A percentile compares a stretch with the other conserved stretches of the same genome.
Conservation (phyloP, 2,797 vertebrate species). For the Anabas testudineus region DNA sequence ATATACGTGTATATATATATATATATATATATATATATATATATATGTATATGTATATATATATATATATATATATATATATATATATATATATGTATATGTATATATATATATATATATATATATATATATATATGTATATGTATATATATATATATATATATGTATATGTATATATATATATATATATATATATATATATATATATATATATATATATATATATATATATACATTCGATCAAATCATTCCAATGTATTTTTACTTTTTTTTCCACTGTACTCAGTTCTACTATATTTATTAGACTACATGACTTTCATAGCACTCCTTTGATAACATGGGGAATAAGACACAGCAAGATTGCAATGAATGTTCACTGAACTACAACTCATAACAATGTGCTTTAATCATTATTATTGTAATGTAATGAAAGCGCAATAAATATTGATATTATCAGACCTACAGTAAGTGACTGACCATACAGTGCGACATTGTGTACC, state of each 20-base stretch:
- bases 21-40: neutral
- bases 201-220: conserved; percentile 9
- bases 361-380: conserved; percentile 74
- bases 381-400: conserved; percentile 67
- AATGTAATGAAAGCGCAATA: conserved; percentile 82
- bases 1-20: conserved; percentile 1
- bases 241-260: conserved; percentile 58
- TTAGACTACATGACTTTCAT: conserved; percentile 52
- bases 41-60: too few species aligned
- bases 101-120: too few species aligned
- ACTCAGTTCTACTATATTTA: conserved; percentile 70
- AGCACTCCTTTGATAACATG: conserved; percentile 58
- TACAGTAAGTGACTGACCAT: conserved; percentile 5
- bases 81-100: conserved; percentile 2
- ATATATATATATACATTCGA: too few species aligned
- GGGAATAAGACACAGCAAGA: conserved; percentile 53
- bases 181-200: neutral
- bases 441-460: conserved; percentile 67
- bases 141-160: conserved; percentile 15
- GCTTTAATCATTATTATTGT: conserved; percentile 74
- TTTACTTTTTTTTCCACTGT: conserved; percentile 54
- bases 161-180: conserved; percentile 4
- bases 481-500: neutral
- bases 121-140: neutral
- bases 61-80: too few species aligned